Evolutionary conservation across 2,113 vertebrate genomes (phyloP), one percentile per base, ranked within the genome.

Genomic region (Eudyptes chrysolophus): DNA sequence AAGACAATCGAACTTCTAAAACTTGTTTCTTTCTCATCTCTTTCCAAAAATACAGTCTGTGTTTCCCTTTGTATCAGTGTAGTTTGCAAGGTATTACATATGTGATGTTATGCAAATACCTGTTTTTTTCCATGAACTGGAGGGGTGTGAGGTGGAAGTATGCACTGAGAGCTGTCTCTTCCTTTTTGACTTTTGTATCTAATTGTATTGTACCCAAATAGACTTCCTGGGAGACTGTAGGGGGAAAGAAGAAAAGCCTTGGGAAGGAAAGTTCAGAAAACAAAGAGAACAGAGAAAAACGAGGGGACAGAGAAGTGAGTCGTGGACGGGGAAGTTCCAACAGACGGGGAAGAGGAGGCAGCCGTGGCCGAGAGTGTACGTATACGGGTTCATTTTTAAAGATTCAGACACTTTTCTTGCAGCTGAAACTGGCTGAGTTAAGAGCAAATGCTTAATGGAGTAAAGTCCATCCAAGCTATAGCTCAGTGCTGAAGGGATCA

Each of bases 181-280:
- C 32, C 44, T 40, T 84, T 95, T 81, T 97, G 36, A 95, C 58
- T 79, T 62, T 15, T 87, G 11, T 94, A 7, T 97, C 55, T 94
- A 72, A 90, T 92, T 93, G 49, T 98, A 0, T 89, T 97, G 76
- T 97, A 87, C 30, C 86, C 69, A 58, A 92, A 87, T 98, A 99
- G 99, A 99, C 98, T 94, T 99, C 99, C 27, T 99, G 99, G 99
- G 99, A 99, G 97, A 99, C 99, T 32, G 99, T 99, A 94, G 99
- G 99, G 46, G 99, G 99, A 38, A 99, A 99, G 97, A 99, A 99
- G 98, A 99, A 99, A 90, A 99, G 92, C 96, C 97, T 99, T 95
- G 99, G 98, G 68, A 99, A 99, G 89, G 99, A 99, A 95, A 98
- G 97, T 65, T 98, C 97, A 62, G 99, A 99, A 96, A 99, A 98